Base-by-base conservation (phyloP, 2,113 vertebrate genomes). In the Peromyscus californicus region DNA sequence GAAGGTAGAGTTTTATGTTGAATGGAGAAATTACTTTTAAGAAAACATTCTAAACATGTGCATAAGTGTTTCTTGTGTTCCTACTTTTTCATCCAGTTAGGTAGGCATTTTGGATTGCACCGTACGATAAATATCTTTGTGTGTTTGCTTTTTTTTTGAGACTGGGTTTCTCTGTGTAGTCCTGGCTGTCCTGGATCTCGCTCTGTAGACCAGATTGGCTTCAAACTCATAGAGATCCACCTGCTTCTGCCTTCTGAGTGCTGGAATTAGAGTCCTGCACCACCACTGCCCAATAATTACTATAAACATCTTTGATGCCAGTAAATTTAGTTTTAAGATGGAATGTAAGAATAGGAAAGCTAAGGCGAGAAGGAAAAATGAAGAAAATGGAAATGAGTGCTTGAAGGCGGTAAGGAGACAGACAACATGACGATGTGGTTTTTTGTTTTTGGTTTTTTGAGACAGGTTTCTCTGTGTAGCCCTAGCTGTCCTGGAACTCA, bases 1-100 rank as follows among this genome's bases (percentile, higher is more conserved):
- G 42, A 85, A 97, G 12, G 36, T 70, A 54, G 82, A 24, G 8
- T 75, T 95, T 89, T 80, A 80, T 67, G 22, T 93, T 75, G 13
- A 78, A 90, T 33, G 69, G 31, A 70, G 24, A 74, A 33, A 92
- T 21, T 63, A 16, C 75, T 48, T 75, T 31, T 31, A 69, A 69
- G 33, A 48, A 51, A 51, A 76, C 13, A 42, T 33, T 10, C 31
- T 69, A 78, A 90, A 36, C 45, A 12, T 29, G 29, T 79, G 15
- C 19, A 57, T 4, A 91, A 42, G 7, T 21, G 61, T 4, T 69
- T 90, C 75, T 8, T 84, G 31, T 79, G 92, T 89, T 83, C 29
- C 26, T 79, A 26, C 13, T 88, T 75, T 89, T 70, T 65, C 13
- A 24, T 48, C 85, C 3, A n/a, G 5, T 8, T 72, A 48, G 21